Evolutionary conservation across 1,140 invertebrate genomes (phyloP), one percentile per base, ranked within the genome.

Genomic region (Microplitis demolitor): DNA sequence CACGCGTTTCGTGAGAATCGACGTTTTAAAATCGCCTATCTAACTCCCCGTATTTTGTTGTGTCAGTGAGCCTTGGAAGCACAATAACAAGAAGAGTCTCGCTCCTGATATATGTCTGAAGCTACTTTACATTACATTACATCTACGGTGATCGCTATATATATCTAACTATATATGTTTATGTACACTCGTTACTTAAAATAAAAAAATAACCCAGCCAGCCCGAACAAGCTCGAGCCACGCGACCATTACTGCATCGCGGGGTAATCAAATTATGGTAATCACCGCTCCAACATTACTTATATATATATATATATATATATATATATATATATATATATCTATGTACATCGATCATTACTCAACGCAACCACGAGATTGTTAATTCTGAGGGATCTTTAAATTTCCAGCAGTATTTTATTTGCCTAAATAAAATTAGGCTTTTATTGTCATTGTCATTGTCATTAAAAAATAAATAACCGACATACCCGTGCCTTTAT

Each of bases 251-350:
- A 76, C 69, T 70, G 67, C 67, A 70, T 74, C 71, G 72, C 68
- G 66, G 64, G 50, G 64, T 76, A 74, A 76, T 76, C 75, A 76
- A 76, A 76, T 76, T 76, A 76, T 76, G 72, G 72, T 76, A 76
- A 76, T 76, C 66, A 76, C 72, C 63, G 61, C 58, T 61, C 60
- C 72, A 31, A 39, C 37, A 63, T 64, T 6, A 3, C 37, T 58
- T 35, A 16, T 67, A 54, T 58, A 58, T 39, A 53, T 62, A 62
- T 62, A 64, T 0, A 5, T 45, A 4, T 64, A 37, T 71, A 33
- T 24, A 24, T 39, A 53, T 70, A n/a, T 35, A 16, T 67, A 54
- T 58, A 58, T 39, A 53, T 62, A 62, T 62, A 64, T 0, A 5
- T 45, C 39, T 64, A 37, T 71, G 50, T 24, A 24, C 58, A 53